Evolutionary conservation across 2,797 vertebrate species (phyloP).

Genomic region (Neopelma chrysocephalum): DNA sequence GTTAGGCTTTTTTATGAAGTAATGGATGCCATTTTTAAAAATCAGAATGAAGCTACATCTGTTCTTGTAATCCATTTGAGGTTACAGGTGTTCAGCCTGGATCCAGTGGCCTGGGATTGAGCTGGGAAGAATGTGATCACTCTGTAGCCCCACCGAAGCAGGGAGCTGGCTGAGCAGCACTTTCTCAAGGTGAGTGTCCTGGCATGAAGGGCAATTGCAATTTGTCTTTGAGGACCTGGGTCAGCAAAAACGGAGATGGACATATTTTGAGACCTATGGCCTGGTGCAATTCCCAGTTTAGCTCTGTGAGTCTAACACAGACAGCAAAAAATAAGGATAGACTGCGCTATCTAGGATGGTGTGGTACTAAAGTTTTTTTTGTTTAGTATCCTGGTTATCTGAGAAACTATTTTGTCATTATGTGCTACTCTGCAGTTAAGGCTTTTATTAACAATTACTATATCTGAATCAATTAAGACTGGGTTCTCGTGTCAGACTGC

Average conservation of each 20-base stretch:
- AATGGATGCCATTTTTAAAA: background rate
- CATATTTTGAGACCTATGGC: fast-evolving
- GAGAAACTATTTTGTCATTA: background rate
- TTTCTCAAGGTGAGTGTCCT: background rate
- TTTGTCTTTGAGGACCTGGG: background rate
- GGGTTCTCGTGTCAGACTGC: background rate
- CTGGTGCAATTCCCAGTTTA: background rate
- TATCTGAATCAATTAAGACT: background rate
- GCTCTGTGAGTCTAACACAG: fast-evolving
- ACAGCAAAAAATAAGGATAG: background rate
- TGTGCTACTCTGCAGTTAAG: background rate
- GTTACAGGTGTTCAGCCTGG: background rate
- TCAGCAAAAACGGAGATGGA: background rate
- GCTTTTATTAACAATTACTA: background rate
- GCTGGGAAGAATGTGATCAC: background rate
- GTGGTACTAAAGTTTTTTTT: background rate
- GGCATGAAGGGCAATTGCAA: background rate
- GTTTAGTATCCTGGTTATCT: background rate
- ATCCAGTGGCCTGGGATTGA: fast-evolving
- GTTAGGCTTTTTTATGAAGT: background rate
- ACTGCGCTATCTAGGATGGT: background rate
- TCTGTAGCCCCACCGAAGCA: fast-evolving
- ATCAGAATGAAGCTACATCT: background rate
- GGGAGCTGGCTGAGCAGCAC: fast-evolving
- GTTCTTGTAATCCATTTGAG: background rate